Percentiles rank a stretch among this genome's conserved stretches.
Evolutionary conservation across 2,888 invertebrate species (phyloP).

Genomic region (Odontomyia ornata): DNA sequence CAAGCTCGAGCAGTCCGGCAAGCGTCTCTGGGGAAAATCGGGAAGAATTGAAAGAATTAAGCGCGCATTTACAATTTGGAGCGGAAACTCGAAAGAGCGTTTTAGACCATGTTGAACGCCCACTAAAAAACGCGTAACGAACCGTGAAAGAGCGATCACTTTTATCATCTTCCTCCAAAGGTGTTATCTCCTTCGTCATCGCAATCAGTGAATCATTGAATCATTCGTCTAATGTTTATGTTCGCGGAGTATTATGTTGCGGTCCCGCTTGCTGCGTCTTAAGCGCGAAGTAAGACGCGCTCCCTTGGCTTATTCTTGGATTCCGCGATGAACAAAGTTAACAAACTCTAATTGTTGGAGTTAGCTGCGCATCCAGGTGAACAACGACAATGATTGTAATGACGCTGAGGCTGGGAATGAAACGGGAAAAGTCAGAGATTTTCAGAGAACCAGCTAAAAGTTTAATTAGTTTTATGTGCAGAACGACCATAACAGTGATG

Average conservation of each 20-base stretch:
- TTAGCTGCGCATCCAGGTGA: conserved; percentile 30
- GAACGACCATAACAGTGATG: conserved; percentile 2
- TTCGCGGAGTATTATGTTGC: background rate
- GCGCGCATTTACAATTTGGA: conserved; percentile 10
- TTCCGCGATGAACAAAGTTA: conserved; percentile 11
- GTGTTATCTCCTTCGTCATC: conserved; percentile 25
- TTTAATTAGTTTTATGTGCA: conserved; percentile 43
- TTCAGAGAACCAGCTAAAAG: conserved; percentile 10
- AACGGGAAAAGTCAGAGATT: conserved; percentile 22
- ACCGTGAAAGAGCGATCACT: conserved; percentile 44
- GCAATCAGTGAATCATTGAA: conserved; percentile 14
- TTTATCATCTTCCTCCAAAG: conserved; percentile 36
- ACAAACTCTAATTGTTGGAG: conserved; percentile 38
- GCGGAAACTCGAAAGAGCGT: conserved; percentile 29
- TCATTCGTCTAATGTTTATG: conserved; percentile 32
- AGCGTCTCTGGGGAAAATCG: background rate
- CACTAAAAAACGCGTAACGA: conserved; percentile 42
- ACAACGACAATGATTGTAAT: conserved; percentile 24
- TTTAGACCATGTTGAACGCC: conserved; percentile 13
- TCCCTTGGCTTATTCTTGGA: background rate
- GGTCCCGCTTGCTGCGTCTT: background rate
- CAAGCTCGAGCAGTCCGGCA: background rate
- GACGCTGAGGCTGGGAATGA: conserved; percentile 23
- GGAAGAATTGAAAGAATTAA: background rate
- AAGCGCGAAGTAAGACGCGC: background rate